Evolutionary conservation across 1,140 invertebrate species (phyloP), one percentile per base, ranked within the genome.

Genomic region (Sogatella furcifera): DNA sequence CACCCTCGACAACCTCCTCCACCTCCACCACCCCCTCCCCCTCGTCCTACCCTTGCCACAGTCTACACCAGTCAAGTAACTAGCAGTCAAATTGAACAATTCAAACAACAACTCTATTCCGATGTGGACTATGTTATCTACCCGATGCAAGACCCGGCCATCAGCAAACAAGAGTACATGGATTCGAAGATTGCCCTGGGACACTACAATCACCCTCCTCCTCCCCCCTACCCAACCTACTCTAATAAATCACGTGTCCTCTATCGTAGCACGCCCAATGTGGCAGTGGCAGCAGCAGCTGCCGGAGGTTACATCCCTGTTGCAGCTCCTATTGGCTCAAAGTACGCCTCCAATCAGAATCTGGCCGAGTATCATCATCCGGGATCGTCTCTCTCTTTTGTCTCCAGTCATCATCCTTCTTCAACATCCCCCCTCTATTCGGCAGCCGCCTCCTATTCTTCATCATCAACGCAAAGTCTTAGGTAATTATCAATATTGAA

Each of bases 71-170:
- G 66, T 58, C 55, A 65, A 58, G 54, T 67, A 19, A 61, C 66
- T 43, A 55, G 64, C 42, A 57, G 63, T 60, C 88, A 90, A 63
- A 84, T 90, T 55, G 86, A 89, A 65, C 84, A 89, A 62, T 92
- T 90, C 66, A 85, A 90, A 67, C 88, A 90, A 66, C 89, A 92
- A 67, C 78, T 92, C 15, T 90, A 90, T 65, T 92, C 89, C 41
- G 90, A 92, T 66, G 88, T 90, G 5, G 90, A 94, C 70, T 94
- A 90, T 68, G 90, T 92, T 0, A 89, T 92, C 70, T 94, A 92
- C 68, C 90, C 90, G 0, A 72, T 92, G 52, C 89, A 92, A 73
- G 90, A 94, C 73, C 89, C 90, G 19, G 84, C 88, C 0, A 80
- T 92, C 17, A 92, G 89, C 60, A 88, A 90, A 70, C 89, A 92